A percentile compares a stretch with the other conserved stretches of the same genome.
These are phyloP conservation scores for Ectobius pallidus DNA, from an alignment of 2,888 invertebrate genomes.

Conservation along the genomic window DNA sequence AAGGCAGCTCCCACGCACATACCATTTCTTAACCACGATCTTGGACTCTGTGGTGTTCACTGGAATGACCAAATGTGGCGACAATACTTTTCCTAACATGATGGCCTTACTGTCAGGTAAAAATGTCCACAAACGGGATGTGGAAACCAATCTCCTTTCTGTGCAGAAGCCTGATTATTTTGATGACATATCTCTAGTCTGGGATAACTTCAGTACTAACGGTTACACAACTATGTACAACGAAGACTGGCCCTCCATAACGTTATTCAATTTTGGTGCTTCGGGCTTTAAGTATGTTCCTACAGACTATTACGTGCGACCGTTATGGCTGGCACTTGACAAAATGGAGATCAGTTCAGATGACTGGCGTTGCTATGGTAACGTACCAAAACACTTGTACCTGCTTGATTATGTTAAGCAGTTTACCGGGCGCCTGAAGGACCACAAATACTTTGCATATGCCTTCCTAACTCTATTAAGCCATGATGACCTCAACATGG, in stretches of 20 bases:
- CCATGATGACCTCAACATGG: constrained; percentile 54
- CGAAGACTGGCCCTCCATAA: constrained; percentile 55
- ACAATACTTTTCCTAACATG: constrained; percentile 60
- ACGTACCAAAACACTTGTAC: constrained; percentile 48
- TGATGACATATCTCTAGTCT: constrained; percentile 53
- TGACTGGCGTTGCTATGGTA: constrained; percentile 50
- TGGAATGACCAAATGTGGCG: constrained; percentile 58
- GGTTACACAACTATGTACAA: constrained; percentile 55
- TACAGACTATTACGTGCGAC: constrained; percentile 55
- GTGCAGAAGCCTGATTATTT: constrained; percentile 31
- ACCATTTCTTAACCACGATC: constrained; percentile 48
- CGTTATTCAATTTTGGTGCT: constrained; percentile 55
- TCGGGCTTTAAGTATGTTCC: constrained; percentile 54
- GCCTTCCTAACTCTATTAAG: constrained; percentile 49
- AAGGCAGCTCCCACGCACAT: constrained; percentile 52
- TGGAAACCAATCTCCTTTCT: constrained; percentile 48
- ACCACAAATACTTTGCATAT: constrained; percentile 47
- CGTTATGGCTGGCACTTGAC: constrained; percentile 53
- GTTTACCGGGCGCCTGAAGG: constrained; percentile 50
- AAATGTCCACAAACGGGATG: constrained; percentile 50
- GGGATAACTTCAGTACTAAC: constrained; percentile 52
- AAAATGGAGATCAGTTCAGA: constrained; percentile 47
- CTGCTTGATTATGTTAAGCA: constrained; percentile 50
- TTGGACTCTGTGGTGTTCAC: constrained; percentile 51
- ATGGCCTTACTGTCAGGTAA: constrained; percentile 55